Evolutionary conservation across 2,797 vertebrate genomes (phyloP).

Genomic region (Danio tinwini): DNA sequence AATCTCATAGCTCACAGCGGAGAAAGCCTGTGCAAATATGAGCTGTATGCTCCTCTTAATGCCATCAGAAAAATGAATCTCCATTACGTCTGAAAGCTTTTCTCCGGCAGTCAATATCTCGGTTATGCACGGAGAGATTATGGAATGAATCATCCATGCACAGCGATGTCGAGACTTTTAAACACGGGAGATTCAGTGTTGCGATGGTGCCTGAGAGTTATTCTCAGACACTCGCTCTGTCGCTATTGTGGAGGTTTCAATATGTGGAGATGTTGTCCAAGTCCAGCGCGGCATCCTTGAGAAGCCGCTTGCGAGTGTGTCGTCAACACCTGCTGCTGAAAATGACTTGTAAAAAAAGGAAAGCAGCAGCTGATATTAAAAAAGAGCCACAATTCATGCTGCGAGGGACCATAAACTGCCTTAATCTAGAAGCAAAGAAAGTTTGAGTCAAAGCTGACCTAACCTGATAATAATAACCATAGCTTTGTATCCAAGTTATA

Average conservation of each 20-base stretch:
- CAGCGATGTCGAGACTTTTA: slow-evolving; percentile 46
- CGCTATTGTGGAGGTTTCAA: slow-evolving; percentile 36
- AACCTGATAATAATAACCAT: slow-evolving; percentile 42
- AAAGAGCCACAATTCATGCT: neutral
- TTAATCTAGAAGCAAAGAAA: slow-evolving; percentile 15
- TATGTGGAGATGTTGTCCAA: slow-evolving; percentile 30
- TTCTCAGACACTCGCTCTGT: slow-evolving; percentile 35
- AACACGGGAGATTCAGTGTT: slow-evolving; percentile 31
- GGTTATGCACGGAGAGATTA: slow-evolving; percentile 56
- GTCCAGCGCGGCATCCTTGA: neutral
- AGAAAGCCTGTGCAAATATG: slow-evolving; percentile 50
- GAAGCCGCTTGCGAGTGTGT: slow-evolving; percentile 19
- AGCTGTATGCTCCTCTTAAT: slow-evolving; percentile 51
- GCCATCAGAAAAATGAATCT: slow-evolving; percentile 60
- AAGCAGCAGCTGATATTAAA: slow-evolving; percentile 18
- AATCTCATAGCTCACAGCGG: slow-evolving; percentile 51
- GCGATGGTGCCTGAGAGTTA: neutral
- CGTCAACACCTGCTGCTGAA: slow-evolving; percentile 27
- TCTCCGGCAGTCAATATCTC: slow-evolving; percentile 56
- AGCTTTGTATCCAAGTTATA: slow-evolving; percentile 27
- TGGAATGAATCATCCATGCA: slow-evolving; percentile 51
- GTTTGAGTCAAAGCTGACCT: slow-evolving; percentile 45
- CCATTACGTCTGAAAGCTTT: slow-evolving; percentile 59
- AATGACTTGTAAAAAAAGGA: slow-evolving; percentile 39
- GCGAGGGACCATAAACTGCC: neutral